A percentile compares a stretch with the other conserved stretches of the same genome.
These are phyloP conservation scores for Paracanthobrama guichenoti DNA, from an alignment of 2,113 vertebrate species.

Conservation along the genomic window DNA sequence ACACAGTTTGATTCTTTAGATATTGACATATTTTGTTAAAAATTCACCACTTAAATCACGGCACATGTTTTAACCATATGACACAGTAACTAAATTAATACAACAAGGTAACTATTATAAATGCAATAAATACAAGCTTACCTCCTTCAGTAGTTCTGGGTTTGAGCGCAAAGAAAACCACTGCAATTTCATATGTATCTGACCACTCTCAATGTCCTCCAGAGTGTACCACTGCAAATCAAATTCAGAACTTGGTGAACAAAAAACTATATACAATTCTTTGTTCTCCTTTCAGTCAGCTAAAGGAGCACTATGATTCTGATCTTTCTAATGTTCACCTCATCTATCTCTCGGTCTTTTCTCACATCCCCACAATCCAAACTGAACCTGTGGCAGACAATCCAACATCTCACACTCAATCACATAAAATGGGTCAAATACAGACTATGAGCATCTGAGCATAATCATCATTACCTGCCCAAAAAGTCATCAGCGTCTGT, in stretches of 20 bases:
- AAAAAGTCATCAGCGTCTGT: slow-evolving; percentile 92
- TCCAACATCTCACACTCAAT: slow-evolving; percentile 11
- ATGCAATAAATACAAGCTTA: slow-evolving; percentile 33
- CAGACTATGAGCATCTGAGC: not conserved
- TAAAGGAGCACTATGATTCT: not conserved
- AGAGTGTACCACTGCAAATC: slow-evolving; percentile 86
- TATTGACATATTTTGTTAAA: not conserved
- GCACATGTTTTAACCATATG: not conserved
- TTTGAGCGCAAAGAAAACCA: slow-evolving; percentile 86
- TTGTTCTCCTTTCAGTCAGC: not conserved
- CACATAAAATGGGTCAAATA: not conserved
- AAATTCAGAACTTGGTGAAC: not conserved
- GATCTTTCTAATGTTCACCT: slow-evolving; percentile 73
- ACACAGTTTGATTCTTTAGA: not conserved
- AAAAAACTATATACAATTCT: not conserved
- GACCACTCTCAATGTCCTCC: slow-evolving; percentile 76
- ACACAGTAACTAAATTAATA: not conserved
- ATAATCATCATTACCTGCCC: slow-evolving; percentile 81
- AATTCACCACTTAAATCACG: not conserved
- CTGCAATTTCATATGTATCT: slow-evolving; percentile 86
- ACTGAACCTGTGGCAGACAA: slow-evolving; percentile 74
- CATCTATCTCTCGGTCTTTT: slow-evolving; percentile 82
- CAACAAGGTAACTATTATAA: not conserved
- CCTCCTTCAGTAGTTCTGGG: slow-evolving; percentile 68
- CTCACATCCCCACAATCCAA: slow-evolving; percentile 89